Evolutionary conservation across 2,888 invertebrate genomes (phyloP), one percentile per base, ranked within the genome.

Genomic region (Hipparchia sbordonii): DNA sequence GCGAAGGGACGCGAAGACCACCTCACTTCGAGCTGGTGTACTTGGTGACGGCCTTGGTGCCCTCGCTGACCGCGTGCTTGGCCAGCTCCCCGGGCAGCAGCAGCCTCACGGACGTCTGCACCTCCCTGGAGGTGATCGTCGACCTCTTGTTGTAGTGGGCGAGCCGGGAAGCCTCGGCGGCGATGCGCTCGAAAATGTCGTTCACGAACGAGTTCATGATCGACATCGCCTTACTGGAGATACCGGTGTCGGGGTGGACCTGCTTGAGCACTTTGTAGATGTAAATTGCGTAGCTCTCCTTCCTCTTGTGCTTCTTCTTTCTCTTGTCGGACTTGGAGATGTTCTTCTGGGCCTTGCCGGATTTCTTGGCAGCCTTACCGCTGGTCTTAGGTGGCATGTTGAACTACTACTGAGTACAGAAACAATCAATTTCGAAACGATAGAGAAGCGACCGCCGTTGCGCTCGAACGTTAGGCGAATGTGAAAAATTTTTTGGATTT

Each of bases 121-220:
- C 95, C 85, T 96, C 96, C 82, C 95, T 93, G 77, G 95, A 95
- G 3, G 95, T 96, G 85, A 96, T 96, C 8, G 96, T 96, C 1
- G 95, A 95, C 0, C 95, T 87, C 86, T 95, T 95, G 88, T 95
- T 95, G 91, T 95, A 95, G 81, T 95, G 95, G 48, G 95, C 95
- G 78, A 96, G 87, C 73, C 95, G 94, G 3, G 95, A 95, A 2
- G 95, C 94, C 82, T 96, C 95, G 2, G 94, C 94, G 54, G 96
- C 96, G 84, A 96, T 95, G 59, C 96, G 93, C 84, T 96, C 96
- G 83, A 96, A 96, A 72, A 96, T 95, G 82, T 96, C 96, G 85
- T 96, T 96, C 65, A 96, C 95, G 83, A 96, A 96, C 77, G 95
- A 95, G 89, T 96, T 96, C 95, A 96, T 95, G 86, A 96, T 95